phyloP scores from a whole-genome alignment of 2,113 vertebrate species.

The Pangasianodon hypophthalmus region DNA sequence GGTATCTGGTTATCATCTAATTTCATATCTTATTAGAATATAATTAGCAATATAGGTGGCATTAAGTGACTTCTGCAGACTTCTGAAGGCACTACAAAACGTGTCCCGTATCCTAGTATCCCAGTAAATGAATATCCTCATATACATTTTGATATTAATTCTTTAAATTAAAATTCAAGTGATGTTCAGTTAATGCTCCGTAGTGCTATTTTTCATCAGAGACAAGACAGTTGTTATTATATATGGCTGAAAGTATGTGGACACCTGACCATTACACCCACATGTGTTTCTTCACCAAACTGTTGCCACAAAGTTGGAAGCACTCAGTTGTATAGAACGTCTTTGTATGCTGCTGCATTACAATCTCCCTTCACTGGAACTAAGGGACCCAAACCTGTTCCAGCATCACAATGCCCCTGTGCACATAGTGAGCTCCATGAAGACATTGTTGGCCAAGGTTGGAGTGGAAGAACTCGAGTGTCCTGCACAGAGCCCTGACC shows the following conservation, averaged over 20 bases:
- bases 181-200: neutral
- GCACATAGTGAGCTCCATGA: neutral
- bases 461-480: neutral
- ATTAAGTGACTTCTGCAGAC: neutral
- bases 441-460: neutral
- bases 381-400: neutral
- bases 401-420: neutral
- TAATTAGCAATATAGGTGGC: neutral
- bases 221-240: neutral
- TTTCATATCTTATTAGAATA: neutral
- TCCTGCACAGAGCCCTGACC: neutral
- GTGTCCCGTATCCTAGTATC: neutral
- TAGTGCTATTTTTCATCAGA: neutral
- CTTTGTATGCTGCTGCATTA: neutral
- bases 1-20: neutral
- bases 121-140: neutral
- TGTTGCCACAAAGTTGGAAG: neutral
- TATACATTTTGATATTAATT: neutral
- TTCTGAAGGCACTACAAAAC: neutral
- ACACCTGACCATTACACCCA: neutral
- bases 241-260: neutral
- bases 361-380: neutral
- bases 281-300: neutral
- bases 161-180: neutral
- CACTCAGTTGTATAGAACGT: neutral